A percentile compares a stretch with the other conserved stretches of the same genome.
phyloP scores from a whole-genome alignment of 2,113 vertebrate genomes.

The Ptyas mucosa region DNA sequence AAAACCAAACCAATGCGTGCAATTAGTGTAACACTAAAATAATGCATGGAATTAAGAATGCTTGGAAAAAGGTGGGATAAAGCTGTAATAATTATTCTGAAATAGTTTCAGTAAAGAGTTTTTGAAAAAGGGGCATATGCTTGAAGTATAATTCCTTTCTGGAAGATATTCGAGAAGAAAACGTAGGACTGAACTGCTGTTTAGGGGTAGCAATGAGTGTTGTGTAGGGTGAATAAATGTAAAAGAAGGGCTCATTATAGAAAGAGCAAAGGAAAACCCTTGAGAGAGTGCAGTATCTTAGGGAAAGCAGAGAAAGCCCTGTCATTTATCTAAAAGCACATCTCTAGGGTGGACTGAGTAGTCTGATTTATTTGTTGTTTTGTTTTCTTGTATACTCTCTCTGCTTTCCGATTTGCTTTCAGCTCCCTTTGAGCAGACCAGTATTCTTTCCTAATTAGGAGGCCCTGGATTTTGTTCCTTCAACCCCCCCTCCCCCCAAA shows the following conservation, averaged over 20 bases:
- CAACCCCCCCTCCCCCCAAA: slow-evolving; percentile 42
- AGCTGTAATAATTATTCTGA: not conserved
- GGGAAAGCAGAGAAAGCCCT: slow-evolving; percentile 26
- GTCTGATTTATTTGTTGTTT: slow-evolving; percentile 29
- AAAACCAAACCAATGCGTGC: not conserved
- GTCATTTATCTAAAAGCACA: slow-evolving; percentile 56
- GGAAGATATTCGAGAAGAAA: slow-evolving; percentile 24
- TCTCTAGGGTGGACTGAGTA: slow-evolving; percentile 32
- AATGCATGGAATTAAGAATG: not conserved
- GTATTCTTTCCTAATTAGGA: slow-evolving; percentile 26
- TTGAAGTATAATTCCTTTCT: slow-evolving; percentile 15
- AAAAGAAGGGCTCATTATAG: slow-evolving; percentile 47
- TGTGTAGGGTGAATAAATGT: slow-evolving; percentile 35
- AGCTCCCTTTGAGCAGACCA: slow-evolving; percentile 45
- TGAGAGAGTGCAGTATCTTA: slow-evolving; percentile 47
- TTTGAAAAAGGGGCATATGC: too few species aligned
- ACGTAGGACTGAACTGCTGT: slow-evolving; percentile 15
- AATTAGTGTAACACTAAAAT: not conserved
- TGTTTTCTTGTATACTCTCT: not conserved
- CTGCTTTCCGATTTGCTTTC: slow-evolving; percentile 39
- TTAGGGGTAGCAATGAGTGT: slow-evolving; percentile 34
- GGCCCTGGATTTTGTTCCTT: slow-evolving; percentile 26
- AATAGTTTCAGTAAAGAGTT: not conserved
- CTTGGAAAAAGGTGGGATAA: not conserved
- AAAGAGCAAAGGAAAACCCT: slow-evolving; percentile 45